phyloP scores from a whole-genome alignment of 2,888 invertebrate genomes.

The Oligia fasciuncula region DNA sequence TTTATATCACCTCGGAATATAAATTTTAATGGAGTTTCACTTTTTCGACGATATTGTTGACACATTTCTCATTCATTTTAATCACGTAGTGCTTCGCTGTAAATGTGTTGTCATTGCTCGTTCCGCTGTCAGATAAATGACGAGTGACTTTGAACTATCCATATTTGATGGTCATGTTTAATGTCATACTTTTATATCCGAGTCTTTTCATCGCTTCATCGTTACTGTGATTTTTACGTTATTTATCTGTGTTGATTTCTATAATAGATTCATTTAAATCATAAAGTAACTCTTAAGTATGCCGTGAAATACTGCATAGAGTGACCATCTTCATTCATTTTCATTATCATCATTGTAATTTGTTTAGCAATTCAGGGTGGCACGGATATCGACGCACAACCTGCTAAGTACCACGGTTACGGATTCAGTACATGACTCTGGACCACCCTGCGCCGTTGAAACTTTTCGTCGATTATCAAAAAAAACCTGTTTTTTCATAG shows the following conservation, averaged over 20 bases:
- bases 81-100: conserved; percentile 50
- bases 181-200: conserved; percentile 45
- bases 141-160: conserved; percentile 55
- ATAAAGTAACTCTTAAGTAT: not conserved
- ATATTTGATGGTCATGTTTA: conserved; percentile 40
- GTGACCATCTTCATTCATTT: not conserved
- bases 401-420: no score
- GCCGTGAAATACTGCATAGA: conserved; percentile 4
- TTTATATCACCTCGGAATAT: conserved; percentile 65
- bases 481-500: no score
- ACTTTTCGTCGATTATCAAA: no score
- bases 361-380: no score
- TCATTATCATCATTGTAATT: not conserved
- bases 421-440: no score
- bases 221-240: conserved; percentile 19
- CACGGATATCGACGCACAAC: no score
- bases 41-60: conserved; percentile 61
- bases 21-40: conserved; percentile 62
- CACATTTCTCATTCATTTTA: conserved; percentile 62
- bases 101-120: conserved; percentile 50
- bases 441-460: no score
- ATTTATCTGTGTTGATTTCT: conserved; percentile 18
- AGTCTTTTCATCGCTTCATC: conserved; percentile 38
- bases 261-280: conserved; percentile 13
- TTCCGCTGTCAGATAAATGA: conserved; percentile 57